Evolutionary conservation across 1,140 invertebrate species (phyloP), one percentile per base, ranked within the genome.

Genomic region (Nasonia vitripennis): DNA sequence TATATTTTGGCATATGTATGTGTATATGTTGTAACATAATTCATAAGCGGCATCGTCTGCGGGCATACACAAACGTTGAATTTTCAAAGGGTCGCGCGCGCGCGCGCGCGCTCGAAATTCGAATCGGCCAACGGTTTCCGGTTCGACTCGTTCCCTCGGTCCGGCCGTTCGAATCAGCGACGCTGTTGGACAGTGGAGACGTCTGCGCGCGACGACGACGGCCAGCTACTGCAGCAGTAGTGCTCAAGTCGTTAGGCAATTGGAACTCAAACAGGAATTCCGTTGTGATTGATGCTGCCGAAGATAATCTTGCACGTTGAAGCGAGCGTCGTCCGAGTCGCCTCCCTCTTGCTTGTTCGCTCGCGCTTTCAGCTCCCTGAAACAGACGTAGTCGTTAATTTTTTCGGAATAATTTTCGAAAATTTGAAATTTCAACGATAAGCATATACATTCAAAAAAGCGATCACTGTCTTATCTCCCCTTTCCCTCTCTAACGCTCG

Each of bases 291-390:
- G 95, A 91, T 96, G 94, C 89, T 95, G 95, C 87, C 94, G 93
- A 34, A 96, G 95, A 90, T 95, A 96, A 87, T 96, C 95, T 90
- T 96, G 95, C 81, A 96, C 95, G 89, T 95, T 96, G 92, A 96
- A 96, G 89, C 94, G 94, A 84, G 94, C 93, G 85, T 94, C 93
- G 88, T 96, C 95, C 0, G 89, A 88, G 74, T 94, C 86, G 27
- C 17, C 81, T 67, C 86, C 83, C n/a, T 78, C 70, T 14, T 88
- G 84, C 2, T 84, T 87, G 74, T 87, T 94, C 93, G 87, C 92
- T 95, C 90, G 95, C 94, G 94, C 94, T 91, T 95, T 95, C 83
- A 96, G 88, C 87, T 96, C 95, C 87, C 95, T 96, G 90, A 83
- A 94, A 94, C 14, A 31, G 62, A 67, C 37, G 12, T 70, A 41